Percentiles rank a stretch among this genome's conserved stretches.
phyloP scores from a whole-genome alignment of 2,888 invertebrate species.

The Andrena bicolor region DNA sequence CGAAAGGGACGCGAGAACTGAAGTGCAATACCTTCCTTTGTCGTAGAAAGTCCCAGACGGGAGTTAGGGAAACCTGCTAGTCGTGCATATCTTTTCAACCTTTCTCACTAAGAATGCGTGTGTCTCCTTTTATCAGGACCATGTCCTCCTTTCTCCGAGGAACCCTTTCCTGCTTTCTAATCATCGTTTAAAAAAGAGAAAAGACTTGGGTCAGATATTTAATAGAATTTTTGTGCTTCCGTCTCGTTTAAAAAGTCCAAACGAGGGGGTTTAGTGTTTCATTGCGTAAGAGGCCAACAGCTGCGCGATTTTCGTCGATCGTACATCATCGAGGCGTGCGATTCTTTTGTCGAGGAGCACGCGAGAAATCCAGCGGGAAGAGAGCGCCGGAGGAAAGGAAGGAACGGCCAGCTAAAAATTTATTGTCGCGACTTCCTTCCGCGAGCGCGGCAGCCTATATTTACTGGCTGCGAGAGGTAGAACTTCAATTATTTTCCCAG shows the following conservation, averaged over 20 bases:
- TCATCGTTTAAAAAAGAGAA: not conserved
- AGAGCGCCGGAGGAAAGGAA: not conserved
- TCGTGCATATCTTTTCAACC: not conserved
- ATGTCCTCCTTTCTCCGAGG: not conserved
- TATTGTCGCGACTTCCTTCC: constrained; percentile 46
- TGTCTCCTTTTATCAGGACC: not conserved
- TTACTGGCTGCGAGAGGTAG: constrained; percentile 45
- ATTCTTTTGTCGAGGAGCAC: not conserved
- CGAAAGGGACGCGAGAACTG: not conserved
- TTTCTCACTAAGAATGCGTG: not conserved
- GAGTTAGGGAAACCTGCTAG: not conserved
- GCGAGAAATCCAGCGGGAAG: not conserved
- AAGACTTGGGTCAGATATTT: too few species aligned
- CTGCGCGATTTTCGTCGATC: constrained; percentile 1
- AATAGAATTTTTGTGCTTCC: too few species aligned
- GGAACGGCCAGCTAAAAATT: constrained; percentile 29
- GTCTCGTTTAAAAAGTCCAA: too few species aligned
- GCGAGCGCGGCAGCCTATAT: constrained; percentile 35
- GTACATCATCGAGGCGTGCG: not conserved
- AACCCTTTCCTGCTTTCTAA: not conserved
- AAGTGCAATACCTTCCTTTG: constrained; percentile 10
- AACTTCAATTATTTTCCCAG: constrained; percentile 70
- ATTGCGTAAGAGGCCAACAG: not conserved
- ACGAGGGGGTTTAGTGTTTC: not conserved
- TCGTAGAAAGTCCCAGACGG: not conserved